A percentile compares a stretch with the other conserved stretches of the same genome.
These are phyloP conservation scores for Panagrolaimus sp. DNA, from an alignment of 1,140 invertebrate species.

Conservation along the genomic window DNA sequence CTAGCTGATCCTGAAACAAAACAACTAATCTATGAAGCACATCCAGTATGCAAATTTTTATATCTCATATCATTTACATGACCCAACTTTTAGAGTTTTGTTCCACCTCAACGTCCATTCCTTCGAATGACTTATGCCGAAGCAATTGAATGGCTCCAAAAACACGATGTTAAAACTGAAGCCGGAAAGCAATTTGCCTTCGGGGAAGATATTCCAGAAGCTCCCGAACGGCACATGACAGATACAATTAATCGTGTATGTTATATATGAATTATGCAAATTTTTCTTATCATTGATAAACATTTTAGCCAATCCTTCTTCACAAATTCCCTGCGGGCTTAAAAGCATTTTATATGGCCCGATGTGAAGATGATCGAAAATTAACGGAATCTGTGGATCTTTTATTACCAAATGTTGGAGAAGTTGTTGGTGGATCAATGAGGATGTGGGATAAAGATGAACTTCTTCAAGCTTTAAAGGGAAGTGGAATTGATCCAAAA, in stretches of 20 bases:
- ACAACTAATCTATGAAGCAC: conserved; percentile 80
- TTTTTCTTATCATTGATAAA: conserved; percentile 62
- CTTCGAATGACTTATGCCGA: conserved; percentile 86
- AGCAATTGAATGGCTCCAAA: conserved; percentile 85
- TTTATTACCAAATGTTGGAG: conserved; percentile 90
- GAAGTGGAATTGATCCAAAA: conserved; percentile 80
- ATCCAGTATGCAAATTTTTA: conserved; percentile 26
- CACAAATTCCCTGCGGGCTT: conserved; percentile 88
- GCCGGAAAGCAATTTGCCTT: conserved; percentile 86
- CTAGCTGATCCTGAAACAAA: conserved; percentile 73
- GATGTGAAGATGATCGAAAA: conserved; percentile 74
- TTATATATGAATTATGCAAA: conserved; percentile 58
- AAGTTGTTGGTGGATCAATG: conserved; percentile 99
- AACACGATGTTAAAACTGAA: conserved; percentile 90
- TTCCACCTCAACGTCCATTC: conserved; percentile 78
- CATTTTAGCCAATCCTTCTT: conserved; percentile 76
- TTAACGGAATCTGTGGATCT: conserved; percentile 95
- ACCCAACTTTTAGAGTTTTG: conserved; percentile 24
- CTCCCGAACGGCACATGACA: conserved; percentile 97
- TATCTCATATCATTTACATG: conserved; percentile 63
- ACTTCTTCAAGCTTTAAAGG: conserved; percentile 77
- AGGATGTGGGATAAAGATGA: conserved; percentile 86
- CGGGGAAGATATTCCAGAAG: conserved; percentile 99
- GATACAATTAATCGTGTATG: conserved; percentile 79
- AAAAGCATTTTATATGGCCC: conserved; percentile 96